Percentiles rank a stretch among this genome's conserved stretches.
Evolutionary conservation across 2,113 vertebrate species (phyloP).

Genomic region (Neoarius graeffei): DNA sequence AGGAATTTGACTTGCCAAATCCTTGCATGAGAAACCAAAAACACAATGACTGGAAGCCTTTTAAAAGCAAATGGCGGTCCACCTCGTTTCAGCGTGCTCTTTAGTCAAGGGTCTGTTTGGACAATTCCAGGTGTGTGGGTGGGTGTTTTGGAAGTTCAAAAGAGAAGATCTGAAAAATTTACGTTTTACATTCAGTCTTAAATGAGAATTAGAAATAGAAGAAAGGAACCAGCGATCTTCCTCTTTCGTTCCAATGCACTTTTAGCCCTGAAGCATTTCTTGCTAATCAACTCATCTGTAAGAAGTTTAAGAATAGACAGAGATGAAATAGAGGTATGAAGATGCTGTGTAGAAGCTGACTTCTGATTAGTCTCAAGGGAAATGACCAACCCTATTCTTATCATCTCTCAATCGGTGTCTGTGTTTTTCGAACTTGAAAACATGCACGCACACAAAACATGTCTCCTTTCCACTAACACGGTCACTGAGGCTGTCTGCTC

Average conservation of each 20-base stretch:
- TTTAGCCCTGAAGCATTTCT: background rate
- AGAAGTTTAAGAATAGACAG: background rate
- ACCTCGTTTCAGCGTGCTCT: background rate
- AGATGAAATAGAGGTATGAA: background rate
- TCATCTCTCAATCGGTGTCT: background rate
- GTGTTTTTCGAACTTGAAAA: background rate
- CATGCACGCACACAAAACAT: background rate
- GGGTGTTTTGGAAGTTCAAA: background rate
- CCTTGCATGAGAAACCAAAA: background rate
- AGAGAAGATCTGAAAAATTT: background rate
- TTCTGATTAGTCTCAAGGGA: constrained; percentile 5
- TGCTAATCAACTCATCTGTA: background rate
- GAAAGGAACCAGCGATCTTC: background rate
- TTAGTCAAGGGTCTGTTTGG: too few species aligned
- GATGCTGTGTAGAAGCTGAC: background rate
- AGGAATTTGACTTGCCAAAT: background rate
- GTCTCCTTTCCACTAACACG: background rate
- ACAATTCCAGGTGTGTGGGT: background rate
- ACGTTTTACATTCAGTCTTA: background rate
- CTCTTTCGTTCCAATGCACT: background rate
- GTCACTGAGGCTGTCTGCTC: background rate
- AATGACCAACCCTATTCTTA: background rate
- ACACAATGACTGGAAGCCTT: background rate
- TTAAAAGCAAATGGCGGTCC: background rate
- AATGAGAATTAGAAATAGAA: background rate